phyloP scores from a whole-genome alignment of 2,888 invertebrate genomes.

The Cryptocheilus praepositus region DNA sequence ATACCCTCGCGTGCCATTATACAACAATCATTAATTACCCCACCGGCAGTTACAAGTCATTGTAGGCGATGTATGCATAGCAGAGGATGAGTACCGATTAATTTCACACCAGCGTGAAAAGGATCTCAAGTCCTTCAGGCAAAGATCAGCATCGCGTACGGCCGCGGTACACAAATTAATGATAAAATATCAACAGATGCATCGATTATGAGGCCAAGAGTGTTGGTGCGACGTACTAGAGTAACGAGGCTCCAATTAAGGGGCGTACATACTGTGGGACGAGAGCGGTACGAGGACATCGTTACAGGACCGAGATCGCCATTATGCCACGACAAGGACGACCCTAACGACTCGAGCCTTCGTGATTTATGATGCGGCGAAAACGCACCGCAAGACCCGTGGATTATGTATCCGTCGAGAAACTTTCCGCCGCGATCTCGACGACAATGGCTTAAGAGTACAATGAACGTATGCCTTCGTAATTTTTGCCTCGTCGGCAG shows the following conservation, averaged over 20 bases:
- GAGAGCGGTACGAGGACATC: conserved; percentile 52
- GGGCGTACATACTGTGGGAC: conserved; percentile 29
- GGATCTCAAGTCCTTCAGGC: too few species aligned
- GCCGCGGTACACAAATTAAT: neutral
- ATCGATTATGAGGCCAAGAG: conserved; percentile 16
- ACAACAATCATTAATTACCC: neutral
- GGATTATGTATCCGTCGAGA: conserved; percentile 49
- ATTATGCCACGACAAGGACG: conserved; percentile 59
- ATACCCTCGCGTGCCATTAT: neutral
- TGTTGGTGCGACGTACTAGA: conserved; percentile 9
- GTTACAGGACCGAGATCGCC: conserved; percentile 57
- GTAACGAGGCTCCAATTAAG: conserved; percentile 49
- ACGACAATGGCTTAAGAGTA: conserved; percentile 44
- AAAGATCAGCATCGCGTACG: too few species aligned
- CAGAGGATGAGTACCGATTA: too few species aligned
- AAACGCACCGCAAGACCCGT: conserved; percentile 40
- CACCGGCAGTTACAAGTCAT: too few species aligned
- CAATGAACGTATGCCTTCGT: conserved; percentile 42
- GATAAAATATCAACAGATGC: conserved; percentile 1
- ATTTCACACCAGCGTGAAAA: too few species aligned
- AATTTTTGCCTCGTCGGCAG: conserved; percentile 28
- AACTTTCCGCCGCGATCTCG: conserved; percentile 37
- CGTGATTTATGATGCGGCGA: conserved; percentile 61
- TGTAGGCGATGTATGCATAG: too few species aligned
- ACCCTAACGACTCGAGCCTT: conserved; percentile 60